Conservation (phyloP, 2,888 invertebrate genomes). For the Muschampia plurimacula region DNA sequence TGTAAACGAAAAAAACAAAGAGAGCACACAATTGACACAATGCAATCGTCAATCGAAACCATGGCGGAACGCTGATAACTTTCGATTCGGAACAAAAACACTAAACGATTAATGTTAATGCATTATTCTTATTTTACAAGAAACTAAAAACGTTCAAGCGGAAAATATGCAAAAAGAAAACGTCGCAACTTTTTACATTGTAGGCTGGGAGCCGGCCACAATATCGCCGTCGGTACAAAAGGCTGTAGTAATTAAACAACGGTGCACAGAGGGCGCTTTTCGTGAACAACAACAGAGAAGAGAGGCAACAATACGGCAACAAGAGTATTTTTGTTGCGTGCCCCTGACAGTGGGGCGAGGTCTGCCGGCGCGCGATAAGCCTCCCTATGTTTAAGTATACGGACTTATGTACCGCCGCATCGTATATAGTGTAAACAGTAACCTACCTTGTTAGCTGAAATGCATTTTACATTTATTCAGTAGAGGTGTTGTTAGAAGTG, state of each 20-base stretch:
- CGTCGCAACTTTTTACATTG: constrained; percentile 39
- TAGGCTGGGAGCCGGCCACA: constrained; percentile 42
- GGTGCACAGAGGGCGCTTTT: constrained; percentile 65
- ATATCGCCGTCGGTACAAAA: constrained; percentile 57
- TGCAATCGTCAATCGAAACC: constrained; percentile 18
- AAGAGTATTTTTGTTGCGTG: constrained; percentile 78
- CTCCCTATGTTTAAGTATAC: constrained; percentile 39
- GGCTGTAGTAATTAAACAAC: constrained; percentile 76
- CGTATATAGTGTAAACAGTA: constrained; percentile 23
- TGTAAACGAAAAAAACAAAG: constrained; percentile 6
- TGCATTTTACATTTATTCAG: constrained; percentile 30
- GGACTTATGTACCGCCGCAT: constrained; percentile 22
- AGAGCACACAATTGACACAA: constrained; percentile 11
- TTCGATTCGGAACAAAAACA: constrained; percentile 30
- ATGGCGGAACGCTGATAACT: constrained; percentile 25
- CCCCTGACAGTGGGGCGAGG: constrained; percentile 57
- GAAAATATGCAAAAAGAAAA: constrained; percentile 45
- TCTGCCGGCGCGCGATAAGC: constrained; percentile 73
- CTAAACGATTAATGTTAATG: constrained; percentile 31
- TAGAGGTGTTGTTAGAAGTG: constrained; percentile 21
- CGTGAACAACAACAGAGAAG: constrained; percentile 57
- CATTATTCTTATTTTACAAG: constrained; percentile 34
- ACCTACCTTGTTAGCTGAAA: constrained; percentile 39
- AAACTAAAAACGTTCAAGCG: constrained; percentile 39
- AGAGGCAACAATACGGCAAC: constrained; percentile 66